Conservation (phyloP, 2,113 vertebrate species). For the Tricholaema leucomelas region DNA sequence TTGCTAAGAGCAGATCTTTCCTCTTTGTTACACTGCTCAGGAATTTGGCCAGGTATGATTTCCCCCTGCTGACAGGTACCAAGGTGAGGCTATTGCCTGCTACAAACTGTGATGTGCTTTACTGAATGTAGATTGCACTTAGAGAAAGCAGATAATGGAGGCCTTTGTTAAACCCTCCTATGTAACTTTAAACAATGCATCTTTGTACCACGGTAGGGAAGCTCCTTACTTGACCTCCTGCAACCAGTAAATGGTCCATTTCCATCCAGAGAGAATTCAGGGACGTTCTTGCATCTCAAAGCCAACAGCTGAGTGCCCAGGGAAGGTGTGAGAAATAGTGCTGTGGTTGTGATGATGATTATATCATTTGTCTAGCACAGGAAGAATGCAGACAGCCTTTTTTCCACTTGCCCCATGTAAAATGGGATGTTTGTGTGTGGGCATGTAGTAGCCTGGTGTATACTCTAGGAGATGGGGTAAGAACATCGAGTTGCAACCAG, state of each 20-base stretch:
- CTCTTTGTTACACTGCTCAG: background rate
- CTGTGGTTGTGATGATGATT: background rate
- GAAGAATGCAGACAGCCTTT: background rate
- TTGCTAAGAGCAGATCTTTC: background rate
- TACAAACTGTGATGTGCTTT: background rate
- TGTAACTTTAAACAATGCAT: background rate
- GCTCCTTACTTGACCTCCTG: background rate
- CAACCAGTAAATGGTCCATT: background rate
- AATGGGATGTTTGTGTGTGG: background rate
- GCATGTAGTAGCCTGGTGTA: background rate
- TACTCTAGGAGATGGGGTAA: background rate
- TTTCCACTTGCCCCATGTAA: background rate
- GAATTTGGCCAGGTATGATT: background rate
- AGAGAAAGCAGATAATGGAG: background rate
- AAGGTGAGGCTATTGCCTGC: background rate
- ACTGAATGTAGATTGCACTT: background rate
- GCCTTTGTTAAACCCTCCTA: background rate
- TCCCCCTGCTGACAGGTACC: background rate
- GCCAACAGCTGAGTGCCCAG: fast-evolving
- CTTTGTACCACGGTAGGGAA: background rate
- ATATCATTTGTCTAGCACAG: background rate
- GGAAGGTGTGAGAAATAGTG: background rate
- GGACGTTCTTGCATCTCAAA: background rate
- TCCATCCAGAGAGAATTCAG: background rate
- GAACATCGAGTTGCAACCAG: background rate